phyloP scores from a whole-genome alignment of 2,113 vertebrate genomes.

The Orthonyx spaldingii region DNA sequence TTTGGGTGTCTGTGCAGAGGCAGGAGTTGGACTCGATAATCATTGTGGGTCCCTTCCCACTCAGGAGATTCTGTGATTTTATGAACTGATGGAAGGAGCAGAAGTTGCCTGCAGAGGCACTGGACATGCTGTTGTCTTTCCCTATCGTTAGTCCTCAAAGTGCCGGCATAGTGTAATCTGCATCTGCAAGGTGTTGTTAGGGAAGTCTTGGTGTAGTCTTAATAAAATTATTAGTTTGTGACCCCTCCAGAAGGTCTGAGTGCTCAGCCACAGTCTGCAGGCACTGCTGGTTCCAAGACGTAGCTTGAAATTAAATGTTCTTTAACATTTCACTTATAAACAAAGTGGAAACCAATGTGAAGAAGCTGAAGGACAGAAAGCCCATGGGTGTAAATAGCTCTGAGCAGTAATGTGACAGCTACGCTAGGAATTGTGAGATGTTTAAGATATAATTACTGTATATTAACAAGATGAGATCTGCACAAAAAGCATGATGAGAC shows the following conservation, averaged over 20 bases:
- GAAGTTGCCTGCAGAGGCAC: rapidly evolving
- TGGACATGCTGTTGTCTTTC: rapidly evolving
- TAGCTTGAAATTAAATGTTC: not conserved
- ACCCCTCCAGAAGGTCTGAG: not conserved
- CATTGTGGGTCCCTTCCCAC: not conserved
- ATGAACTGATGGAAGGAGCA: rapidly evolving
- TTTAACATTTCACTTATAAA: not conserved
- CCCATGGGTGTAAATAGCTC: not conserved
- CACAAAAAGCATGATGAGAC: slow-evolving; percentile 10
- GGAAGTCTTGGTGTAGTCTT: not conserved
- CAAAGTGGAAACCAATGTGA: not conserved
- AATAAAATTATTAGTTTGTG: not conserved
- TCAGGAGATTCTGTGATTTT: not conserved
- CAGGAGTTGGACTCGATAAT: not conserved
- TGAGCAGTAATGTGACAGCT: slow-evolving; percentile 18
- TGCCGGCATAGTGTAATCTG: rapidly evolving
- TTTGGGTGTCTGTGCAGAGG: not conserved
- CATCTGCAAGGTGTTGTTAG: not conserved
- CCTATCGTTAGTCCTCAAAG: rapidly evolving
- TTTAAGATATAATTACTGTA: slow-evolving; percentile 26
- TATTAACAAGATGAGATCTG: slow-evolving; percentile 35
- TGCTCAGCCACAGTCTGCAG: not conserved
- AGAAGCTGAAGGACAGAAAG: not conserved
- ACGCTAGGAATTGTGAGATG: not conserved
- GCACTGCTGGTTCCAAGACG: not conserved